Evolutionary conservation across 2,797 vertebrate genomes (phyloP).

Genomic region (Scolopax bukidnonensis): DNA sequence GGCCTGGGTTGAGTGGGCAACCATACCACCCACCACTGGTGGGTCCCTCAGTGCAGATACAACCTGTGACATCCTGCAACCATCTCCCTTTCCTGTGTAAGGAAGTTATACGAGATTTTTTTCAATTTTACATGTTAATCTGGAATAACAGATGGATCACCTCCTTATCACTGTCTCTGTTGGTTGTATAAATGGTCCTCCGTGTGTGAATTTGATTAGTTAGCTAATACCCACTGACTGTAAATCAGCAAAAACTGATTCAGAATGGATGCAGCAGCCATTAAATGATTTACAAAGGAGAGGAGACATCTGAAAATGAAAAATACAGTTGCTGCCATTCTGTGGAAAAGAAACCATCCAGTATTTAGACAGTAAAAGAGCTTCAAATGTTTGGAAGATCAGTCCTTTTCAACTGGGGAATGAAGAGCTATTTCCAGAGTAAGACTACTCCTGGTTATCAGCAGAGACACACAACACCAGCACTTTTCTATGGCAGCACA

Average conservation of each 20-base stretch:
- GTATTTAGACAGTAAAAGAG: background rate
- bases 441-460: background rate
- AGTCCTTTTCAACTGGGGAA: background rate
- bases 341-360: background rate
- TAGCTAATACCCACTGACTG: background rate
- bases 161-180: background rate
- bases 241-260: background rate
- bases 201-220: background rate
- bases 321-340: background rate
- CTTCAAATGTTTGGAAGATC: background rate
- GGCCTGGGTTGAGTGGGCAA: background rate
- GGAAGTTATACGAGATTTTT: background rate
- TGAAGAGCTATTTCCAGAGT: background rate
- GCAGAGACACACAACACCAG: background rate
- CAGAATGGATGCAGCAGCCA: background rate
- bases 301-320: background rate
- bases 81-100: background rate
- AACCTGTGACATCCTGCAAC: background rate
- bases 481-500: background rate
- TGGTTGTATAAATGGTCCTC: background rate
- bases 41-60: background rate
- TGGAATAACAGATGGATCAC: background rate
- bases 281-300: background rate
- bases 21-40: background rate
- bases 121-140: background rate